Evolutionary conservation across 2,113 vertebrate species (phyloP), one percentile per base, ranked within the genome.

Genomic region (Amazona guildingii): DNA sequence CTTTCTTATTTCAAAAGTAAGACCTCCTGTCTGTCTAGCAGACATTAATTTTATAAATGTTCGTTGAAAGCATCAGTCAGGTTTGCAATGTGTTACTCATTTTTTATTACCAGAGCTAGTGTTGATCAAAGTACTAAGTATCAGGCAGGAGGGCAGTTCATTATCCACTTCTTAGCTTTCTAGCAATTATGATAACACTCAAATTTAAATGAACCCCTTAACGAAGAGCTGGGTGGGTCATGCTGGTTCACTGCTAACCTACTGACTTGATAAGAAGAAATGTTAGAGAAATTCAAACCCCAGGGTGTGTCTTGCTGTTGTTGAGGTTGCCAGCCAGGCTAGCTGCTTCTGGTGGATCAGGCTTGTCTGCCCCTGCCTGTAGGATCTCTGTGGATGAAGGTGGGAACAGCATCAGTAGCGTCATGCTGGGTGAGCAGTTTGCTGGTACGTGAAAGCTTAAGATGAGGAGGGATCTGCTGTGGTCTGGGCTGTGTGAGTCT

Each of bases 191-290:
- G 80, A 5, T 51, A 31, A 51, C 15, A 8, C 31, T 10, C 4
- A 2, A 20, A 55, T 48, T 37, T 63, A 11, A 35, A 25, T 0
- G 11, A 17, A 0, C 7, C 14, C 39, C 11, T 4, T 0, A 16
- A 31, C 46, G 13, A 16, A 27, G 9, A 41, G 29, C 1, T 0
- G 43, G 23, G 10, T 35, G 66, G 25, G 23, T 63, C 12, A 3
- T 8, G 12, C 51, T 25, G 9, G 39, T 55, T 70, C 57, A 13
- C 2, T 27, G 49, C 49, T 39, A n/a, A 39, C 54, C 6, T 2
- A 1, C 39, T 46, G 61, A 9, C 20, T 59, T 27, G 57, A 24
- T 19, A 7, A n/a, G 35, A 25, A 1, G 55, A 59, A 51, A 23
- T 11, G 11, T 43, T n/a, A 3, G 55, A 57, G 85, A 33, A 76